phyloP scores from a whole-genome alignment of 2,888 invertebrate species.

The Pardosa pseudoannulata region DNA sequence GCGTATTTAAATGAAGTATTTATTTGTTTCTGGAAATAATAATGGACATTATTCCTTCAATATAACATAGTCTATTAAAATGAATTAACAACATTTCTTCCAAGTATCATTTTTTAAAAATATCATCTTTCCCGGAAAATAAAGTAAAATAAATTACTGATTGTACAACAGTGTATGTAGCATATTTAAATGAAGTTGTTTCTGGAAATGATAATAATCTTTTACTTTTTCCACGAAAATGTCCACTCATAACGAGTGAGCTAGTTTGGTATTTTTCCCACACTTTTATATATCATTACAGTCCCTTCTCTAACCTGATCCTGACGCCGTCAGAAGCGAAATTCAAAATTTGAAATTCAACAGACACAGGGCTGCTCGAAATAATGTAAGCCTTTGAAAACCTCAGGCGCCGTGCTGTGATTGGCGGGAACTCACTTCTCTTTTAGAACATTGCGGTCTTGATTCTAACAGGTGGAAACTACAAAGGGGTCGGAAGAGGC shows the following conservation, averaged over 20 bases:
- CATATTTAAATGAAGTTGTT: no score
- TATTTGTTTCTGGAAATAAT: no score
- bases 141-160: no score
- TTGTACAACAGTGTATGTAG: no score
- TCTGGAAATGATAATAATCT: no score
- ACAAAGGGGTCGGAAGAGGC: background rate
- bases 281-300: background rate
- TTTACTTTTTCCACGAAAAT: no score
- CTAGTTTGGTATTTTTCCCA: background rate
- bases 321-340: background rate
- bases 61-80: no score
- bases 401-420: constrained; percentile 58
- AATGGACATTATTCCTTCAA: no score
- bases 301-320: background rate
- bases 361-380: constrained; percentile 45
- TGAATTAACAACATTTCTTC: no score
- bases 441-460: constrained; percentile 51
- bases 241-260: background rate
- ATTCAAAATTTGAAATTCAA: constrained; percentile 63
- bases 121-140: no score
- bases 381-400: constrained; percentile 64
- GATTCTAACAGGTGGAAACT: constrained; percentile 66
- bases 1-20: no score
- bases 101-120: no score
- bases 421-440: constrained; percentile 47